Base-by-base conservation (phyloP, 1,140 invertebrate genomes). In the Drosophila hydei region DNA sequence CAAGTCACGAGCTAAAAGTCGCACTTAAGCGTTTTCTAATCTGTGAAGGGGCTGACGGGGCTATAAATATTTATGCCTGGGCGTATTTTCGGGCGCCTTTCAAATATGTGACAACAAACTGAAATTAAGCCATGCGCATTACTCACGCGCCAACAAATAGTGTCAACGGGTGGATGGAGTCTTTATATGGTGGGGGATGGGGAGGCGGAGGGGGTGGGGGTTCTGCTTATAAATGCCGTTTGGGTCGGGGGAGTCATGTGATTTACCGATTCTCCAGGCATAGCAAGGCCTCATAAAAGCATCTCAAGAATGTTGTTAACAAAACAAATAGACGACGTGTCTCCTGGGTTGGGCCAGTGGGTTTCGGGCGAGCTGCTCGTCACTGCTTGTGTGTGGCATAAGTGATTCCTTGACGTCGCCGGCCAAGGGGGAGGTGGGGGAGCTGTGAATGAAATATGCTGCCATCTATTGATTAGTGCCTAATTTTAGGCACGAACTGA, bases 1-100 rank as follows among this genome's bases (percentile, higher is more conserved):
- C 83, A 84, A 88, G 83, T 88, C 83, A 88, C 83, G 83, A 88
- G 83, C 79, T 84, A 89, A 88, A 88, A 89, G 83, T 88, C 83
- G 84, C 79, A 84, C 84, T 88, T 88, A 83, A 88, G 83, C 84
- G 83, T 81, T 87, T 83, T 83, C 83, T 83, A 87, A 87, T 83
- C 83, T 87, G 48, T 56, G 61, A 74, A 80, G 80, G 80, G 80
- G 77, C 73, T 85, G 77, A 40, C 54, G 58, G 14, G 40, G 33
- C 81, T 85, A 87, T 85, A 75, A 85, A 87, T 85, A 85, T 85
- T 81, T 87, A 81, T 85, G 75, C 62, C 51, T 42, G 30, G 56
- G 45, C 38, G 64, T 80, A 77, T 73, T 60, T 73, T 65, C 42
- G 36, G 51, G 40, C 42, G 30, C 50, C 63, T 74, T 75, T 52